These are phyloP conservation scores for Aspidapion aeneum DNA, from an alignment of 2,888 invertebrate species.

Conservation along the genomic window DNA sequence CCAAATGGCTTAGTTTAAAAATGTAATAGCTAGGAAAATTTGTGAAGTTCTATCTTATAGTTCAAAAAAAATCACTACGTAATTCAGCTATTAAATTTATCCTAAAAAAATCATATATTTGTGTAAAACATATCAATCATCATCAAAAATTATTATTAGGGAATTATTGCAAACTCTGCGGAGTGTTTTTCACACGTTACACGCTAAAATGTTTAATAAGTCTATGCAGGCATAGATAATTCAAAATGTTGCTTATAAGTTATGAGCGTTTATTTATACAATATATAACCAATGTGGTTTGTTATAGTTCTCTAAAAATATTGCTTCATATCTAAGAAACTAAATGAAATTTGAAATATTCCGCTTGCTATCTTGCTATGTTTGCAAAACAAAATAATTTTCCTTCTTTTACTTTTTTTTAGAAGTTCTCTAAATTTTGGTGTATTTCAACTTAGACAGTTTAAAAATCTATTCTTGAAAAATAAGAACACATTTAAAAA, in stretches of 20 bases:
- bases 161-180: not conserved
- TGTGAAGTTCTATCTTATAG: not conserved
- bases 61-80: not conserved
- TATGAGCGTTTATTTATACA: too few species aligned
- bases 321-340: not conserved
- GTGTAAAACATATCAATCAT: not conserved
- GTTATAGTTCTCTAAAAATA: not conserved
- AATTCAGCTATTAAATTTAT: not conserved
- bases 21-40: not conserved
- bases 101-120: not conserved
- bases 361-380: not conserved
- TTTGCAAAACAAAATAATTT: slow-evolving; percentile 4
- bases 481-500: too few species aligned
- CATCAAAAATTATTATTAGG: not conserved
- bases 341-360: not conserved
- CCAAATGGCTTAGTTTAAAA: not conserved
- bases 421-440: too few species aligned
- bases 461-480: too few species aligned
- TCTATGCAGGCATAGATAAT: not conserved
- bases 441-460: too few species aligned
- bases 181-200: too few species aligned
- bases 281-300: too few species aligned
- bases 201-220: not conserved
- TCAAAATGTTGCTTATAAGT: too few species aligned
- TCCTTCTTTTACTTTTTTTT: not conserved